Conservation (phyloP, 2,888 invertebrate species). For the Argynnis bischoffii region DNA sequence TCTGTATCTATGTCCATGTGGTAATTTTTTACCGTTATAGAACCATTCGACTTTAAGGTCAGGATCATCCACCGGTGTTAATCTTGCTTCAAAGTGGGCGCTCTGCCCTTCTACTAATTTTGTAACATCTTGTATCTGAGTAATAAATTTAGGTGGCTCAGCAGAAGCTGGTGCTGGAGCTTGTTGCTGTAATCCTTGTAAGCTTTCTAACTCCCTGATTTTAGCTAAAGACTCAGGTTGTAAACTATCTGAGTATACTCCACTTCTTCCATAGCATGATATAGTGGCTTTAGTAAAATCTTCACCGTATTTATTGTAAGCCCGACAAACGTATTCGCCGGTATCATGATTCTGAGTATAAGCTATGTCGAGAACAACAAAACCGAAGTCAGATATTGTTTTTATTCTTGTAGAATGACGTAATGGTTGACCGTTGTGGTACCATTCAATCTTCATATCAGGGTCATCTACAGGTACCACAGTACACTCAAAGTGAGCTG, state of each 20-base stretch:
- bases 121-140: slow-evolving; percentile 92
- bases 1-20: slow-evolving; percentile 97
- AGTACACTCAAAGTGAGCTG: slow-evolving; percentile 97
- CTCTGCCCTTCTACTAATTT: slow-evolving; percentile 97
- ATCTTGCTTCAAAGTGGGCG: slow-evolving; percentile 95
- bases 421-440: slow-evolving; percentile 95
- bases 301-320: slow-evolving; percentile 95
- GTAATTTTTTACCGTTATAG: slow-evolving; percentile 94
- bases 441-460: slow-evolving; percentile 97
- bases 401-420: slow-evolving; percentile 95
- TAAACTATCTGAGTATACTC: slow-evolving; percentile 93
- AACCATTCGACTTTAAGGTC: slow-evolving; percentile 97
- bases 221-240: slow-evolving; percentile 95
- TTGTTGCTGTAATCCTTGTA: slow-evolving; percentile 85
- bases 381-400: slow-evolving; percentile 97
- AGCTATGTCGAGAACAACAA: slow-evolving; percentile 96
- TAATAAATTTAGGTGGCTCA: slow-evolving; percentile 94
- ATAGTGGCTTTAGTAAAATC: slow-evolving; percentile 94
- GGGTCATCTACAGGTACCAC: slow-evolving; percentile 97
- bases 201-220: slow-evolving; percentile 92
- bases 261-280: slow-evolving; percentile 91
- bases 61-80: slow-evolving; percentile 97
- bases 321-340: slow-evolving; percentile 96
- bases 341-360: slow-evolving; percentile 96
- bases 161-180: slow-evolving; percentile 85